These are phyloP conservation scores for Tetramorium bicarinatum DNA, from an alignment of 2,888 invertebrate genomes.

Conservation along the genomic window DNA sequence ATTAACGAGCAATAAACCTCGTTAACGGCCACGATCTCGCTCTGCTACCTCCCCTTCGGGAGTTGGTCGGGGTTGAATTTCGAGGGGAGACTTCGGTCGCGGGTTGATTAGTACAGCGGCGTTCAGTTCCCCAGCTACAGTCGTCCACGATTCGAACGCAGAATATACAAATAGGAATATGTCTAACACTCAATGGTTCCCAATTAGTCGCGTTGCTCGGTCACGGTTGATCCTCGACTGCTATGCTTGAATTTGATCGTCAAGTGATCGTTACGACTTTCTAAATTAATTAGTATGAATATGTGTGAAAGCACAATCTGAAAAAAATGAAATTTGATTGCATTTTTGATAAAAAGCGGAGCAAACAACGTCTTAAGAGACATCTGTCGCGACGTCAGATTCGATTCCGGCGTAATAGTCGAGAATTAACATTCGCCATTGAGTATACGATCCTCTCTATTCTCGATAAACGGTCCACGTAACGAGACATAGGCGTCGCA, in stretches of 20 bases:
- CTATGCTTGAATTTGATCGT: not conserved
- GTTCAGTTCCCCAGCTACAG: conserved; percentile 36
- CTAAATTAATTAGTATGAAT: not conserved
- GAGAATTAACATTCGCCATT: conserved; percentile 56
- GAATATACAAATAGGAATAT: conserved; percentile 65
- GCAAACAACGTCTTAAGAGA: not conserved
- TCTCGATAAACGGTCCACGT: conserved; percentile 64
- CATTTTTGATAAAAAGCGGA: no score
- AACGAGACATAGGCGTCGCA: conserved; percentile 72
- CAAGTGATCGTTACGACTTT: not conserved
- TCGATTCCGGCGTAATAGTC: conserved; percentile 12
- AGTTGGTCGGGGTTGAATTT: not conserved
- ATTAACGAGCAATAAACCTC: conserved; percentile 43
- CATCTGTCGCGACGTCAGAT: not conserved
- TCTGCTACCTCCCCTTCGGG: not conserved
- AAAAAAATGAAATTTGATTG: not conserved
- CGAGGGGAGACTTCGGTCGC: conserved; percentile 20
- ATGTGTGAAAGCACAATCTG: not conserved
- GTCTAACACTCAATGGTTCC: conserved; percentile 63
- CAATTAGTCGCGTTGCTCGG: conserved; percentile 31
- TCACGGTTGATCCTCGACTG: conserved; percentile 30
- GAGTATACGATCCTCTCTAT: conserved; percentile 67
- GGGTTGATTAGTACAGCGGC: conserved; percentile 13
- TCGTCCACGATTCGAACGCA: conserved; percentile 68
- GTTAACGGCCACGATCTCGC: conserved; percentile 8